Base-by-base conservation (phyloP, 2,888 invertebrate species). In the Tenthredo notha region DNA sequence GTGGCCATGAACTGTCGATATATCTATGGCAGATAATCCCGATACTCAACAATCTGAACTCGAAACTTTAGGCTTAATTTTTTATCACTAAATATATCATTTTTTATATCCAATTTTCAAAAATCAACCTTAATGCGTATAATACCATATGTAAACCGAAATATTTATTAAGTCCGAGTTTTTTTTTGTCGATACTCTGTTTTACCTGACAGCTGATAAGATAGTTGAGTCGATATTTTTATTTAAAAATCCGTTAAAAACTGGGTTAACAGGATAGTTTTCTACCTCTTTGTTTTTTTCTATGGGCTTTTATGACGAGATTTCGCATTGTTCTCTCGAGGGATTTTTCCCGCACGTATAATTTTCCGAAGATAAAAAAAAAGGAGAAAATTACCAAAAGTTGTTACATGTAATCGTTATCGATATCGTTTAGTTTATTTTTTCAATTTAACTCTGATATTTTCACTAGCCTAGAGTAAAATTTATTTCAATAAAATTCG, bases 161-260 rank as follows among this genome's bases (percentile, higher is more conserved):
- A 61, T 25, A 78, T 78, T 78, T 61, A 40, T 40, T 21, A 5
- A 21, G 61, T 78, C 33, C n/a, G 37, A 78, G 58, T 12, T 25
- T 78, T 12, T 25, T 78, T 78, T 33, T 33, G 33, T 78, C 21
- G 37, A 58, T 78, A 50, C 75, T 50, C 33, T 21, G 37, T 21
- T 29, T n/a, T 77, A 78, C n/a, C 61, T 61, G 78, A 61, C 61
- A 78, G 78, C 78, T 78, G 78, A 78, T 78, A 78, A 78, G 78
- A 77, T 37, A 78, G 78, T 58, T 37, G 54, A 5, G 37, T 29
- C 61, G 21, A 21, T 54, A 54, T 7, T 78, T 78, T 78, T 58
- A 0, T 61, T 58, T 61, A 40, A 78, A 78, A 78, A 78, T 37
- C 37, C 21, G 12, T 33, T 21, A 15, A 61, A 37, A 78, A 58